Evolutionary conservation across 1,140 invertebrate species (phyloP).

Genomic region (Ephestia elutella): DNA sequence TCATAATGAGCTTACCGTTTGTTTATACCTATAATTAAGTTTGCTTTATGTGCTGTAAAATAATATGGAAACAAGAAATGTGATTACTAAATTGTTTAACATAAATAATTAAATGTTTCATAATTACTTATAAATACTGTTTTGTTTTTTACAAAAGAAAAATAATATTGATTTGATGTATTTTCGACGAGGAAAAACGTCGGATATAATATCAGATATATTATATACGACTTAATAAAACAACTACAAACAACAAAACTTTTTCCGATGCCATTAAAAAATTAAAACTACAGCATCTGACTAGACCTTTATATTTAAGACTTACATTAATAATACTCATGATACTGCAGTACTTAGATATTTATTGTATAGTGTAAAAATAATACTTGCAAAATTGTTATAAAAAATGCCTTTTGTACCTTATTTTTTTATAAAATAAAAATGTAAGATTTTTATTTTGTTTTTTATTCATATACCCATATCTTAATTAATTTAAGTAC

Average conservation of each 20-base stretch:
- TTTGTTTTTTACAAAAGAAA: no score
- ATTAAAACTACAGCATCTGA: no score
- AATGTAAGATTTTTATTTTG: conserved; percentile 8
- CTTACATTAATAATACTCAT: conserved; percentile 27
- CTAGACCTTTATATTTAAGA: neutral
- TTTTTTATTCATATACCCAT: conserved; percentile 2
- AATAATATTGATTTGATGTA: no score
- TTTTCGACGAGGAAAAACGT: no score
- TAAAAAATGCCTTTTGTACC: conserved; percentile 47
- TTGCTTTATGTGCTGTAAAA: neutral
- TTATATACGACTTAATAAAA: no score
- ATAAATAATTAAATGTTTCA: no score
- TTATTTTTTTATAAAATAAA: conserved; percentile 52
- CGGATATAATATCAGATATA: no score
- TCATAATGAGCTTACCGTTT: conserved; percentile 3
- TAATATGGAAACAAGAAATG: neutral
- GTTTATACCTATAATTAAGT: neutral
- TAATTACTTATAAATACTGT: no score
- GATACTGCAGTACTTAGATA: conserved; percentile 25
- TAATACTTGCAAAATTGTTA: conserved; percentile 21
- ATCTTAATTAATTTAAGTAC: no score
- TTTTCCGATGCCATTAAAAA: no score
- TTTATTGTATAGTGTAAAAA: conserved; percentile 27
- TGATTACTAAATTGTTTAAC: no score
- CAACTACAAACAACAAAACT: no score